Percentiles rank a stretch among this genome's conserved stretches.
These are phyloP conservation scores for Eriosoma lanigerum DNA, from an alignment of 1,140 invertebrate species.

Conservation along the genomic window DNA sequence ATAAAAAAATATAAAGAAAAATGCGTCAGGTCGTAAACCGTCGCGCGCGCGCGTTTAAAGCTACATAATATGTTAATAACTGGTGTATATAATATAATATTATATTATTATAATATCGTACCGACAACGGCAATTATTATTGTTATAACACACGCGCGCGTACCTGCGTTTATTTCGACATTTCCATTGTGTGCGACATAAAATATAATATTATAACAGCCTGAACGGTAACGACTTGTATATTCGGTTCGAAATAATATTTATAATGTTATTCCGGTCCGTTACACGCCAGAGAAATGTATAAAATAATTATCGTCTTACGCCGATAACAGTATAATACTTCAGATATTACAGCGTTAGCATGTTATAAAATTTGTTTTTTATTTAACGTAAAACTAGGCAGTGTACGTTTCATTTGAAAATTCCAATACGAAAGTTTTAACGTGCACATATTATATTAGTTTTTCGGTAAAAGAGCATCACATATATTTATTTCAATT, in stretches of 20 bases:
- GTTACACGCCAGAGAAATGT: background rate
- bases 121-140: slow-evolving; percentile 3
- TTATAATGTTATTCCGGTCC: background rate
- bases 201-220: background rate
- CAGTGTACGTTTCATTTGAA: too few relatives aligned
- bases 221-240: background rate
- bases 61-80: slow-evolving; percentile 2
- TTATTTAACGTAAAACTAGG: too few relatives aligned
- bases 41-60: background rate
- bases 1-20: background rate
- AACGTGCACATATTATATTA: too few relatives aligned
- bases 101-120: background rate
- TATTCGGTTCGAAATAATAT: background rate
- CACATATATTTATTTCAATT: too few relatives aligned
- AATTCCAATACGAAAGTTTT: too few relatives aligned
- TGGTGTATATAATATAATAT: too few relatives aligned
- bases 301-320: background rate
- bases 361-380: too few relatives aligned
- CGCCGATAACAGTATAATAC: background rate
- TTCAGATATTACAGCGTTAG: too few relatives aligned
- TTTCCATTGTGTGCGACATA: slow-evolving; percentile 3
- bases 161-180: background rate
- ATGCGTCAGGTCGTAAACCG: background rate
- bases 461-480: too few relatives aligned
- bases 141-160: background rate